Percentiles rank a stretch among this genome's conserved stretches.
Evolutionary conservation across 2,888 invertebrate species (phyloP).

Genomic region (Amphipyra tragopoginis): DNA sequence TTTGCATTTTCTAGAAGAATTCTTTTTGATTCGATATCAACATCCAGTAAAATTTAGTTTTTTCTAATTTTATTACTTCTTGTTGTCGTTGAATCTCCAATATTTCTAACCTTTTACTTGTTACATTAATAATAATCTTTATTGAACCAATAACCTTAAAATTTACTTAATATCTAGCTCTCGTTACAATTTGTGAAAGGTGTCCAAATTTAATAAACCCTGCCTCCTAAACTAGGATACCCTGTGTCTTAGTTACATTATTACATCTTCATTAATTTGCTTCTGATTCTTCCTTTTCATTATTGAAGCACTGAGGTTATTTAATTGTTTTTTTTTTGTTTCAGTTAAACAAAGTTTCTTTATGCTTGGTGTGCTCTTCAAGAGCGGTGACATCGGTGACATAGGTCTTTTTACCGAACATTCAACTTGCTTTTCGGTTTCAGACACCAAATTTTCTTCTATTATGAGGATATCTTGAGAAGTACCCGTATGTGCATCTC

Average conservation of each 20-base stretch:
- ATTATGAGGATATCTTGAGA: no score
- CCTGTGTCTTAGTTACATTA: no score
- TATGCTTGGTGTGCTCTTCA: background rate
- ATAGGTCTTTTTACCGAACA: background rate
- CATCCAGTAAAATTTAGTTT: background rate
- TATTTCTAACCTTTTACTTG: slow-evolving; percentile 1
- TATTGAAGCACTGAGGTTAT: slow-evolving; percentile 2
- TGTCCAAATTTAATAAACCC: no score
- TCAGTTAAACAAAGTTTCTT: slow-evolving; percentile 2
- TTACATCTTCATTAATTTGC: slow-evolving; percentile 4
- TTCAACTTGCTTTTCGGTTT: background rate
- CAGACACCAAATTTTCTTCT: no score
- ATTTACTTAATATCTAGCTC: no score
- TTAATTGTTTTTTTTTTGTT: background rate
- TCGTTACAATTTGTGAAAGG: no score
- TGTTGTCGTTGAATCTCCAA: slow-evolving; percentile 6
- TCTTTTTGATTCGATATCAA: slow-evolving; percentile 1
- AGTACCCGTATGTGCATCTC: no score
- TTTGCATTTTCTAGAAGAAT: slow-evolving; percentile 8
- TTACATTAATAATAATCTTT: no score
- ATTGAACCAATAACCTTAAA: no score
- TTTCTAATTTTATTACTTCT: background rate
- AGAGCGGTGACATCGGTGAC: background rate
- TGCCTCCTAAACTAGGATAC: no score
- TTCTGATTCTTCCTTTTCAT: background rate